phyloP scores from a whole-genome alignment of 30 jellyfish, hydroid and myxozoan species.

The Aurelia aurita region DNA sequence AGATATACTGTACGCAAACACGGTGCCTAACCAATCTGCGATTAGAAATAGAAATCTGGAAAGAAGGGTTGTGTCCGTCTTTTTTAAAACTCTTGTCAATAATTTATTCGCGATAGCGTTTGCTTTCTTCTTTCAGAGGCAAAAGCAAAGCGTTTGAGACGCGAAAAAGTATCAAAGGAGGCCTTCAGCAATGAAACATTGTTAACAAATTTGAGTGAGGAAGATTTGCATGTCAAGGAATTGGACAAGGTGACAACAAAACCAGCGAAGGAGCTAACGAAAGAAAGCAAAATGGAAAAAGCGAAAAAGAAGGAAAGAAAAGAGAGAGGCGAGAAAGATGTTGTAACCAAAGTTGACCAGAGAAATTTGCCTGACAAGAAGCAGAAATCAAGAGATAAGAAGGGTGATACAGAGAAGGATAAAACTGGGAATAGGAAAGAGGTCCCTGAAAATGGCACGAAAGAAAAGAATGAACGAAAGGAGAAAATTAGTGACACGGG shows the following conservation, averaged over 20 bases:
- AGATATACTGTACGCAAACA: no score
- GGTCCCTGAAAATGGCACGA: background rate
- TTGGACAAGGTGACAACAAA: no score
- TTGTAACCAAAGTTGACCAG: background rate
- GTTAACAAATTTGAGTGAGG: slow-evolving; percentile 8
- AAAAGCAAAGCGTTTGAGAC: slow-evolving; percentile 67
- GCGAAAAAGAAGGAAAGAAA: background rate
- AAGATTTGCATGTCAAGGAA: background rate
- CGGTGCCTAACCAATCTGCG: no score
- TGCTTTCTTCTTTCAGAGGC: slow-evolving; percentile 44
- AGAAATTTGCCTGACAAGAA: background rate
- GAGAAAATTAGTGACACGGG: background rate
- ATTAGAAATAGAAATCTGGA: no score
- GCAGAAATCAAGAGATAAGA: slow-evolving; percentile 10
- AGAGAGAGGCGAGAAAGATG: background rate
- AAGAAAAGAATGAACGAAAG: background rate
- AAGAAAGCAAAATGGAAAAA: background rate
- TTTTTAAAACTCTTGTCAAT: no score
- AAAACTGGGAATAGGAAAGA: background rate
- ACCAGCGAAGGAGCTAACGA: no score
- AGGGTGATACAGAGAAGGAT: background rate
- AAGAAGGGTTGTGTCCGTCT: no score
- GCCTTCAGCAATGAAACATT: slow-evolving; percentile 4
- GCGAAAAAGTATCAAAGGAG: slow-evolving; percentile 39
- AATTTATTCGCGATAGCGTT: no score